Evolutionary conservation across 2,113 vertebrate species (phyloP).

Genomic region (Notechis scutatus): DNA sequence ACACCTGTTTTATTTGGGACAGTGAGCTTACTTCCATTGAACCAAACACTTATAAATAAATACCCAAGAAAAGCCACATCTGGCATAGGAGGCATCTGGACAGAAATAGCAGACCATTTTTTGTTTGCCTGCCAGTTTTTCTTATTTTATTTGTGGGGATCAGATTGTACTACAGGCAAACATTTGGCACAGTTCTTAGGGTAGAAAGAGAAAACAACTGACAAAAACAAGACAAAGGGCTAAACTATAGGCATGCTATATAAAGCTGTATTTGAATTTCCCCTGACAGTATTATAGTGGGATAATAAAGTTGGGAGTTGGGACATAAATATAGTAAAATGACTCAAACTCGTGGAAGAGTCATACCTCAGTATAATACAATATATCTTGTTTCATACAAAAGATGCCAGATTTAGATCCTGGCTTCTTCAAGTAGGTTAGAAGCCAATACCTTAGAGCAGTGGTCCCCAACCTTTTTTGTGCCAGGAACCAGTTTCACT

Average conservation of each 20-base stretch:
- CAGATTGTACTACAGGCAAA: not conserved
- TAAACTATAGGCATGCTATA: not conserved
- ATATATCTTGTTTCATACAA: not conserved
- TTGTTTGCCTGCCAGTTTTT: not conserved
- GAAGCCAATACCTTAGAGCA: not conserved
- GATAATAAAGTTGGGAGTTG: not conserved
- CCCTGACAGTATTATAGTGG: not conserved
- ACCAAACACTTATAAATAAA: not conserved
- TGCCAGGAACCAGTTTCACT: too few relatives aligned
- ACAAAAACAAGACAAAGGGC: not conserved
- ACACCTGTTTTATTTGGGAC: slow-evolving; percentile 42
- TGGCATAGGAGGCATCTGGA: rapidly evolving
- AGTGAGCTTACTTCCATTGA: not conserved
- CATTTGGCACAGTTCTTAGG: not conserved
- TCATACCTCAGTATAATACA: not conserved
- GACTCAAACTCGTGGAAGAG: not conserved
- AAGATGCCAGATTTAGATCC: not conserved
- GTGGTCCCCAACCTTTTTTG: too few relatives aligned
- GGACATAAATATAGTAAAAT: not conserved
- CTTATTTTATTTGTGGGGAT: not conserved
- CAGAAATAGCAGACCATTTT: not conserved
- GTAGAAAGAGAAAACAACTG: not conserved
- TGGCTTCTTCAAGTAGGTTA: not conserved
- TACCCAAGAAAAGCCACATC: slow-evolving; percentile 23
- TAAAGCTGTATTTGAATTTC: not conserved